A percentile compares a stretch with the other conserved stretches of the same genome.
Conservation (phyloP, 1,140 invertebrate species). For the Asobara japonica region DNA sequence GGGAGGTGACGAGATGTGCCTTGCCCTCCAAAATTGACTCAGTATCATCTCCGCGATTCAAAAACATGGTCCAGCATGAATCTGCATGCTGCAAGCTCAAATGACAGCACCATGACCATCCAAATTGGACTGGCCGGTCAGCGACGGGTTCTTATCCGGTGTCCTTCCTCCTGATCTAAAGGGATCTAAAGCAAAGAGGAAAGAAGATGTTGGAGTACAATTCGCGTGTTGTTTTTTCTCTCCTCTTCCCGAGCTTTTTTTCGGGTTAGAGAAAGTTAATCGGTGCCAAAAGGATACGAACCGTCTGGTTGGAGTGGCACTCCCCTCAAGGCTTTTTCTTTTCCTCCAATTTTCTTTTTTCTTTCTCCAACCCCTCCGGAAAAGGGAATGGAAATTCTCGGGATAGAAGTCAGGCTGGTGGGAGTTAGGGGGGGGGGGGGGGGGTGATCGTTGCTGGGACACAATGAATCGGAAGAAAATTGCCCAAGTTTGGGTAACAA, state of each 20-base stretch:
- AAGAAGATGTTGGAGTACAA: too few relatives aligned
- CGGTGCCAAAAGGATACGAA: constrained; percentile 2
- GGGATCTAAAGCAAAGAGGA: too few relatives aligned
- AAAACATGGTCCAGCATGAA: too few relatives aligned
- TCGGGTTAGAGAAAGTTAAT: not conserved
- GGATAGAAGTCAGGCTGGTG: not conserved
- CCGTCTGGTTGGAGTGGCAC: not conserved
- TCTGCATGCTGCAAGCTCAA: too few relatives aligned
- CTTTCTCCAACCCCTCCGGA: not conserved
- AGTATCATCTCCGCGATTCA: too few relatives aligned
- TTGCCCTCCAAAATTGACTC: too few relatives aligned
- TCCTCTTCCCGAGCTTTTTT: too few relatives aligned
- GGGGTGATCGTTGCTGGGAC: not conserved
- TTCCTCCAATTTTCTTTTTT: not conserved
- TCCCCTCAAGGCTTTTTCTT: not conserved
- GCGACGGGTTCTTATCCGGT: too few relatives aligned
- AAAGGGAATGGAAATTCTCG: constrained; percentile 6
- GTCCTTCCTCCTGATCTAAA: too few relatives aligned
- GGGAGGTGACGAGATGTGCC: not conserved
- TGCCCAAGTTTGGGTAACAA: constrained; percentile 6
- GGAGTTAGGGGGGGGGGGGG: not conserved
- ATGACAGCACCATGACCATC: too few relatives aligned
- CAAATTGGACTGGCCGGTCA: too few relatives aligned
- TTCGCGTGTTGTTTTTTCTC: too few relatives aligned
- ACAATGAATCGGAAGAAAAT: constrained; percentile 10